Evolutionary conservation across 2,113 vertebrate genomes (phyloP).

Genomic region (Psephotus haematonotus): DNA sequence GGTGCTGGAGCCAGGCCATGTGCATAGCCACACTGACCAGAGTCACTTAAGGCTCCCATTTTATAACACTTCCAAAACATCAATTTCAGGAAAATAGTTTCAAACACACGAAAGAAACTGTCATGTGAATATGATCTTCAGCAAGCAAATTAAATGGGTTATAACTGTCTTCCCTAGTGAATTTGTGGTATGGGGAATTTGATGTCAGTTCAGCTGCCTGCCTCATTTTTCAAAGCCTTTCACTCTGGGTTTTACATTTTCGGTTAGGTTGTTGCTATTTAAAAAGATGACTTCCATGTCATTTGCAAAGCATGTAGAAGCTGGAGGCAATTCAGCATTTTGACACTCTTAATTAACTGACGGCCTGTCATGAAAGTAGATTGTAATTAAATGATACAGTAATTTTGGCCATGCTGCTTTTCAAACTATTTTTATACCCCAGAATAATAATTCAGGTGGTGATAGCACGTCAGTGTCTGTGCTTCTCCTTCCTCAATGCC

Average conservation of each 20-base stretch:
- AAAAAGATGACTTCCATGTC: conserved; percentile 46
- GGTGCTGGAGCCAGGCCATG: neutral
- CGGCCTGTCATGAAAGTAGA: conserved; percentile 26
- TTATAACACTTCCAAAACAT: neutral
- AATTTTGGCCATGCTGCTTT: conserved; percentile 41
- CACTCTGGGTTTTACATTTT: neutral
- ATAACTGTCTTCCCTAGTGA: neutral
- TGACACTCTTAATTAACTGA: conserved; percentile 65
- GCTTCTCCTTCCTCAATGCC: neutral
- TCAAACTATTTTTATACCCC: conserved; percentile 31
- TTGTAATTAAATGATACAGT: conserved; percentile 52
- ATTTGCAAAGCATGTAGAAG: conserved; percentile 37
- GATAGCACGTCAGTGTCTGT: neutral
- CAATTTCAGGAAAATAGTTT: neutral
- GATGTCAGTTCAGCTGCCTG: neutral
- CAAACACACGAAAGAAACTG: neutral
- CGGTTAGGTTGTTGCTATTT: conserved; percentile 44
- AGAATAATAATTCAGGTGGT: conserved; percentile 15
- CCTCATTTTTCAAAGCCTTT: conserved; percentile 18
- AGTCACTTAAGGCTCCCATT: neutral
- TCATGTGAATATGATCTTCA: neutral
- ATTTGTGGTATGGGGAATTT: neutral
- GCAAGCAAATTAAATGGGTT: conserved; percentile 1
- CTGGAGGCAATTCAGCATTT: conserved; percentile 55
- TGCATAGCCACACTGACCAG: neutral